These are phyloP conservation scores for Drosophila lacertosa DNA, from an alignment of 1,140 invertebrate genomes.

Conservation along the genomic window DNA sequence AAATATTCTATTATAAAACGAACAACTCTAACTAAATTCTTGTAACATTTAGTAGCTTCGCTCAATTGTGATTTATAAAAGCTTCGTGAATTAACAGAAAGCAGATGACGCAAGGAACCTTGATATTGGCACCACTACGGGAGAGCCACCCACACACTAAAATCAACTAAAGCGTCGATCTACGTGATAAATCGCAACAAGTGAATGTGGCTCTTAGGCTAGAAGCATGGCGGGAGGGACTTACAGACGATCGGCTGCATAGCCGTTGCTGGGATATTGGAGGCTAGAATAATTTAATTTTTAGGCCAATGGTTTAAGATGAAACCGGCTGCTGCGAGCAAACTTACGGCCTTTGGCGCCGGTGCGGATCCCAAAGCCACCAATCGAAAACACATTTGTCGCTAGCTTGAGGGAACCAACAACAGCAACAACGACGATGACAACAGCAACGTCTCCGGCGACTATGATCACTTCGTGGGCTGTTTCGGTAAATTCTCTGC, in stretches of 20 bases:
- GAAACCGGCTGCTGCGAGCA: constrained; percentile 37
- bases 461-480: constrained; percentile 70
- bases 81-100: constrained; percentile 74
- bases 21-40: constrained; percentile 52
- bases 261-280: constrained; percentile 24
- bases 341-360: constrained; percentile 66
- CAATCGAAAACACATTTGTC: constrained; percentile 83
- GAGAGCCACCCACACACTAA: constrained; percentile 67
- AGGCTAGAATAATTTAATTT: constrained; percentile 64
- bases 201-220: constrained; percentile 34
- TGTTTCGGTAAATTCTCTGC: constrained; percentile 76
- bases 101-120: constrained; percentile 46
- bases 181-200: constrained; percentile 77
- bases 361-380: constrained; percentile 39
- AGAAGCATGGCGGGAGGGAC: not conserved
- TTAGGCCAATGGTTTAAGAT: constrained; percentile 18
- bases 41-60: constrained; percentile 56
- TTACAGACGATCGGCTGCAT: no score
- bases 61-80: constrained; percentile 62
- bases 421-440: constrained; percentile 37
- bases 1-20: constrained; percentile 72
- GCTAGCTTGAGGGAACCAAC: constrained; percentile 40
- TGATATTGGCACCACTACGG: not conserved
- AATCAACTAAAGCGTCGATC: constrained; percentile 81
- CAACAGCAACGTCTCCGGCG: constrained; percentile 10